phyloP scores from a whole-genome alignment of 2,113 vertebrate genomes.

The Hydropotes inermis region DNA sequence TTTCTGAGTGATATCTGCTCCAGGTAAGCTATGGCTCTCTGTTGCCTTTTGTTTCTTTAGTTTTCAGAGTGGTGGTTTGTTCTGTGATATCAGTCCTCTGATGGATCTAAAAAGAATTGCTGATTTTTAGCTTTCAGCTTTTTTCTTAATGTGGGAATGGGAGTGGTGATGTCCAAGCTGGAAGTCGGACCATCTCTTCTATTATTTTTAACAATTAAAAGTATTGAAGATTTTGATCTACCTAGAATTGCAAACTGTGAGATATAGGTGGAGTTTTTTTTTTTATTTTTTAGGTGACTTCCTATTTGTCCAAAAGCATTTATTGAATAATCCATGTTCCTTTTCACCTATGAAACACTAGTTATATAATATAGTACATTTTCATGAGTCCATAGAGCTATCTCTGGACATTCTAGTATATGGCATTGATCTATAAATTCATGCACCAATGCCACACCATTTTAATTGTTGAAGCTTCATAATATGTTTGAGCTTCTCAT shows the following conservation, averaged over 20 bases:
- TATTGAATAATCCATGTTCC: neutral
- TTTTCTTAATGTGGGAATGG: neutral
- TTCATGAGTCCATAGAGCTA: neutral
- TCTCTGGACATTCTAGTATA: neutral
- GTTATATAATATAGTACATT: neutral
- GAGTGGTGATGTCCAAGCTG: neutral
- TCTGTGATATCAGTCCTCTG: neutral
- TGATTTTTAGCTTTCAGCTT: neutral
- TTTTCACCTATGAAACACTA: neutral
- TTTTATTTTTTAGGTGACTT: neutral
- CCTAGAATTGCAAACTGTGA: neutral
- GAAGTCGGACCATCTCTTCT: neutral
- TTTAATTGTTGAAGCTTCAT: neutral
- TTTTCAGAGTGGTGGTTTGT: neutral
- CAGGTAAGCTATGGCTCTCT: neutral
- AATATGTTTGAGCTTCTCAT: neutral
- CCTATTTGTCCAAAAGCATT: neutral
- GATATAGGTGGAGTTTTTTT: neutral
- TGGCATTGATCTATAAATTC: neutral
- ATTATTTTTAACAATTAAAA: neutral
- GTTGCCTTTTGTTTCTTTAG: neutral
- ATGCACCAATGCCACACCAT: neutral
- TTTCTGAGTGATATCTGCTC: neutral
- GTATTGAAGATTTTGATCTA: neutral
- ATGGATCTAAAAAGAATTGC: neutral